phyloP scores from a whole-genome alignment of 37 sponge, comb jelly and placozoan species.

The Eunapius fragilis region DNA sequence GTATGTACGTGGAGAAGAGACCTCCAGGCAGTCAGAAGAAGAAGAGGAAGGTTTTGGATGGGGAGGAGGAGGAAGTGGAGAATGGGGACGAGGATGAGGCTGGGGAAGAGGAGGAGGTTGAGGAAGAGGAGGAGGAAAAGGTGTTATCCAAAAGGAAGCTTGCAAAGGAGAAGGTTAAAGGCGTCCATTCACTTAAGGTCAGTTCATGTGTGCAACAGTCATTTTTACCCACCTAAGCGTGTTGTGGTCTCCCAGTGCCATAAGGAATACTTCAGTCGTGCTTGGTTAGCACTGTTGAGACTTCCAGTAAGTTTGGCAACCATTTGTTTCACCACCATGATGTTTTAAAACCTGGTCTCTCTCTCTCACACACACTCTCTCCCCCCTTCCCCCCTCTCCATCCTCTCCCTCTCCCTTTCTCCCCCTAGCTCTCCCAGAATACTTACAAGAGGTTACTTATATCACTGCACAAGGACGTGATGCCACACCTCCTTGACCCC shows the following conservation, averaged over 20 bases:
- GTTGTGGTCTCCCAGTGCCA: slow-evolving; percentile 32
- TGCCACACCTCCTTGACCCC: slow-evolving; percentile 93
- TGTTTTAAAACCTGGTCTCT: no score
- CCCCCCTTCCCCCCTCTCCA: neutral
- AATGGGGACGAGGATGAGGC: no score
- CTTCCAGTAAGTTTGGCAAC: slow-evolving; percentile 69
- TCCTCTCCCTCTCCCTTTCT: neutral
- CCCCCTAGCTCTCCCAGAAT: slow-evolving; percentile 21
- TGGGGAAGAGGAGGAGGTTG: slow-evolving; percentile 8
- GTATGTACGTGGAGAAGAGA: slow-evolving; percentile 24
- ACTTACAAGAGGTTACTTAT: slow-evolving; percentile 59
- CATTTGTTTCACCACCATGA: no score
- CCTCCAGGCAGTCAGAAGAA: neutral
- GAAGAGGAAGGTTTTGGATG: neutral
- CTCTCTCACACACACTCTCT: neutral
- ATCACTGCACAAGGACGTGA: slow-evolving; percentile 78
- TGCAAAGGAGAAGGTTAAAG: neutral
- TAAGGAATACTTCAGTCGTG: slow-evolving; percentile 62
- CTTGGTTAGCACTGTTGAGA: slow-evolving; percentile 85
- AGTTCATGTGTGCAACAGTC: neutral
- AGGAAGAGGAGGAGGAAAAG: neutral
- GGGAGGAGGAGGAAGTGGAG: slow-evolving; percentile 11
- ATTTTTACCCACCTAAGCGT: neutral
- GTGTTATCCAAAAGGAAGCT: slow-evolving; percentile 20
- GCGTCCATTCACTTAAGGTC: slow-evolving; percentile 4